Conservation (phyloP, 2,888 invertebrate genomes). For the Palloptera scutellata region DNA sequence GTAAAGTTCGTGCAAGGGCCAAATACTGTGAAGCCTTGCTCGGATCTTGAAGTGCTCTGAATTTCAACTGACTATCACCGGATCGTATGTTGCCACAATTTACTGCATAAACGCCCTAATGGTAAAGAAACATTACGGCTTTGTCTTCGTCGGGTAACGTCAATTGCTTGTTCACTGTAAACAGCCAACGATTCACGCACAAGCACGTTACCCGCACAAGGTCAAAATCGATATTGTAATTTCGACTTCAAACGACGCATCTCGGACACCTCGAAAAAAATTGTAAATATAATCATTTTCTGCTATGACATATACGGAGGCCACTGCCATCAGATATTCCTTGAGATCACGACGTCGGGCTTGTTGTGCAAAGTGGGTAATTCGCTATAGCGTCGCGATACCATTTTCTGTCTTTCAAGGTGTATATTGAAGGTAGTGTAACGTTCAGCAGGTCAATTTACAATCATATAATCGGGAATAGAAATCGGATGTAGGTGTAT, state of each 20-base stretch:
- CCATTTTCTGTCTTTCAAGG: slow-evolving; percentile 98
- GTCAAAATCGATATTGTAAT: slow-evolving; percentile 87
- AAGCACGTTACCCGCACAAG: slow-evolving; percentile 95
- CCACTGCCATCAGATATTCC: slow-evolving; percentile 94
- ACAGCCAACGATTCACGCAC: slow-evolving; percentile 87
- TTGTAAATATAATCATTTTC: too few relatives aligned
- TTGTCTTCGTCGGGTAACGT: slow-evolving; percentile 74
- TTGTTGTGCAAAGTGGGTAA: slow-evolving; percentile 89
- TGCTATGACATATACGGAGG: too few relatives aligned
- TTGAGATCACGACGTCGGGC: slow-evolving; percentile 91
- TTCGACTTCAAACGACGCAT: slow-evolving; percentile 79
- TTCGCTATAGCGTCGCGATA: slow-evolving; percentile 95
- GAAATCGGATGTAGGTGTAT: slow-evolving; percentile 84
- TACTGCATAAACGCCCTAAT: slow-evolving; percentile 94
- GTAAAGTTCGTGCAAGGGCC: slow-evolving; percentile 81
- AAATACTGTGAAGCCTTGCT: slow-evolving; percentile 88
- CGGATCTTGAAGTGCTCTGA: slow-evolving; percentile 93
- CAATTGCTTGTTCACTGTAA: slow-evolving; percentile 75
- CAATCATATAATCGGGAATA: slow-evolving; percentile 94
- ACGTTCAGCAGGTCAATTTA: slow-evolving; percentile 86
- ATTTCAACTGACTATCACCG: slow-evolving; percentile 90
- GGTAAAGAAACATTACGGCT: slow-evolving; percentile 85
- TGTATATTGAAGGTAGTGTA: slow-evolving; percentile 97
- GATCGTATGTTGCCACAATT: slow-evolving; percentile 91
- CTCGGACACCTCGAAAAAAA: slow-evolving; percentile 94